Conservation (phyloP, 2,113 vertebrate genomes). For the Catagonus wagneri region DNA sequence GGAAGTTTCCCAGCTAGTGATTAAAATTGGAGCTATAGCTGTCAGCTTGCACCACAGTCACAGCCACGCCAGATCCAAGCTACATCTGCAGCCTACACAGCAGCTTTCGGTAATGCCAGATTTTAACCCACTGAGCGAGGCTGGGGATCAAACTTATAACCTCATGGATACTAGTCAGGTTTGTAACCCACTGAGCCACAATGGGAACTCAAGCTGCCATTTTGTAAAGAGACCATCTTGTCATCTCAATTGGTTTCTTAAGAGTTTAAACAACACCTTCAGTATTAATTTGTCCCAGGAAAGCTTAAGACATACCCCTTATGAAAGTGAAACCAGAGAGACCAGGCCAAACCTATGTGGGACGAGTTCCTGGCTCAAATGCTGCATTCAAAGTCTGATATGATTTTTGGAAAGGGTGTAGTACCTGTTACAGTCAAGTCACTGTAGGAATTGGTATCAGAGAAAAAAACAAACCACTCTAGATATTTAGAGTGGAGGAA, state of each 20-base stretch:
- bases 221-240: background rate
- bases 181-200: too few species aligned
- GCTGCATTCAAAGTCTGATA: background rate
- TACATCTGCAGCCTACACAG: too few species aligned
- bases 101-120: too few species aligned
- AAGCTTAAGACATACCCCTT: background rate
- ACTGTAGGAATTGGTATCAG: background rate
- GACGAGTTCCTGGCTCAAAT: background rate
- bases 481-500: background rate
- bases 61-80: too few species aligned
- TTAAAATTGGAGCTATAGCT: too few species aligned
- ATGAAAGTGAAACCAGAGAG: conserved; percentile 27
- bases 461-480: background rate
- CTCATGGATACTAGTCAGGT: too few species aligned
- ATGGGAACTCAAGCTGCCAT: background rate
- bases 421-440: background rate
- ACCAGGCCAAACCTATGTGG: background rate
- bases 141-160: too few species aligned
- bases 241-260: conserved; percentile 19
- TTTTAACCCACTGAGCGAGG: too few species aligned
- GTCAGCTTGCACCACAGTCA: too few species aligned
- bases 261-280: background rate
- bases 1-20: too few species aligned
- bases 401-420: conserved; percentile 2
- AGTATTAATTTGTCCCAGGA: background rate